phyloP scores from a whole-genome alignment of 2,797 vertebrate genomes.

The Pampus argenteus region DNA sequence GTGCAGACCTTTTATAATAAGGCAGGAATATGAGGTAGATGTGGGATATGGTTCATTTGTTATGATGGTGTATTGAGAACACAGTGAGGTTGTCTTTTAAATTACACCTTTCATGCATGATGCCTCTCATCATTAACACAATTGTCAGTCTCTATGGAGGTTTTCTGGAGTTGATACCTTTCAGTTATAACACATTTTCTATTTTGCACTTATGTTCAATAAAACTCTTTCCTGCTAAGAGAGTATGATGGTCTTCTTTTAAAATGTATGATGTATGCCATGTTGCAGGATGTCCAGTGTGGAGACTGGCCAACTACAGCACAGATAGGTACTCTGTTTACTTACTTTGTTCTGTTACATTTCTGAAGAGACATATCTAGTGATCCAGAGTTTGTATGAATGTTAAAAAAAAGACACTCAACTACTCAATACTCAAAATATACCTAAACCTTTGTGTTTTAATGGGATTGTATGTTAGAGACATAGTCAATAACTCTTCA shows the following conservation, averaged over 20 bases:
- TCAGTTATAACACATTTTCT: neutral
- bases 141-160: neutral
- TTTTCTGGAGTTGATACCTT: neutral
- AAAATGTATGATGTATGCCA: neutral
- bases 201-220: conserved; percentile 18
- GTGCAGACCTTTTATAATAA: neutral
- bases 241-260: neutral
- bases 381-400: neutral
- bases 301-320: neutral
- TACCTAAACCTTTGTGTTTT: neutral
- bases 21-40: neutral
- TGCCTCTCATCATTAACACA: neutral
- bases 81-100: neutral
- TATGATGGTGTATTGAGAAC: neutral
- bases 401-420: neutral
- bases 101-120: neutral
- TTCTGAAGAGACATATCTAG: neutral
- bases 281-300: neutral
- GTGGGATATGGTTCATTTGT: neutral
- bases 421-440: too few relatives aligned
- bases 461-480: too few relatives aligned
- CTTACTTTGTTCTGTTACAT: neutral
- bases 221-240: conserved; percentile 15
- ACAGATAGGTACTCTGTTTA: neutral
- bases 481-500: neutral